Conservation (phyloP, 2,888 invertebrate genomes). For the Monochamus alternatus region DNA sequence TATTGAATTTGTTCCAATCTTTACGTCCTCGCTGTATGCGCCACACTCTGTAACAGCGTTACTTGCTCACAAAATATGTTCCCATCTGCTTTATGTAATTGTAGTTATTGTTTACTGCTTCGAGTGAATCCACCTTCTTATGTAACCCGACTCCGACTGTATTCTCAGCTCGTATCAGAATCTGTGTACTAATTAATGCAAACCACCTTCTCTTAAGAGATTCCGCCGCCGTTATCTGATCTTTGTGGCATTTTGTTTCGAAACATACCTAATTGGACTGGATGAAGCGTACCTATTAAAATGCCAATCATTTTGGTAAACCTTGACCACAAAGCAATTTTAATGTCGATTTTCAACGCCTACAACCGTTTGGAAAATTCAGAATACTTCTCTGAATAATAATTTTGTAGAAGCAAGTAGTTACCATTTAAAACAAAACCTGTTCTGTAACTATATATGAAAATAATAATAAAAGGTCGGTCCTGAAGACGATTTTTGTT, state of each 20-base stretch:
- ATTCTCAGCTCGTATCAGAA: constrained; percentile 13
- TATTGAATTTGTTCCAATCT: too few species aligned
- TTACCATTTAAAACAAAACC: too few species aligned
- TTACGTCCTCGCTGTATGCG: too few species aligned
- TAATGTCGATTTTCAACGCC: neutral
- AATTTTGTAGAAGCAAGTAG: too few species aligned
- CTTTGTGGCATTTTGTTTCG: constrained; percentile 36
- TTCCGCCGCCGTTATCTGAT: constrained; percentile 41
- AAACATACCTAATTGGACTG: constrained; percentile 41
- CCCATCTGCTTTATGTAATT: neutral
- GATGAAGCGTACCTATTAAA: constrained; percentile 30
- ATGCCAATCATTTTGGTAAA: constrained; percentile 12
- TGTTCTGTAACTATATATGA: too few species aligned
- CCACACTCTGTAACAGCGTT: too few species aligned
- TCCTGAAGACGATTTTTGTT: too few species aligned
- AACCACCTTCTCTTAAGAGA: constrained; percentile 35
- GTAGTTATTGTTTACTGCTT: neutral
- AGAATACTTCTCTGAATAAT: too few species aligned
- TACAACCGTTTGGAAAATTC: too few species aligned
- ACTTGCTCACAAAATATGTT: neutral
- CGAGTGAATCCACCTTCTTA: constrained; percentile 1
- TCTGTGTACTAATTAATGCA: constrained; percentile 38
- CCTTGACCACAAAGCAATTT: constrained; percentile 12
- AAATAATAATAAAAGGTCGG: too few species aligned
- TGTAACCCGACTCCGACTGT: constrained; percentile 5